Evolutionary conservation across 2,888 invertebrate species (phyloP), one percentile per base, ranked within the genome.

Genomic region (Amphipoea lucens): DNA sequence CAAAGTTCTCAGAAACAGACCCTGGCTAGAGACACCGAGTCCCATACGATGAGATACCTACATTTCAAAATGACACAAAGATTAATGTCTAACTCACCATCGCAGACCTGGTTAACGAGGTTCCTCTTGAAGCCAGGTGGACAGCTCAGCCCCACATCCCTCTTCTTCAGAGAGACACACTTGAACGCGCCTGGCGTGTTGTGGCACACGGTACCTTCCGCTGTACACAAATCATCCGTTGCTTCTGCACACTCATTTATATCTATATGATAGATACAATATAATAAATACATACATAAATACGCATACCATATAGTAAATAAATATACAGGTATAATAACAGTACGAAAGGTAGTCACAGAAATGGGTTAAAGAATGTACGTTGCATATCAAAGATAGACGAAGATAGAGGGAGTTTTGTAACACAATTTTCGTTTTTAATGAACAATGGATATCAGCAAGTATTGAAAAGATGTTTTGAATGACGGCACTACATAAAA

Each of bases 171-270:
- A 1, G 97, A 95, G 57, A 97, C 97, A 83, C 98, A 98, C 82
- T 97, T 97, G 94, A 97, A 98, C 1, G 97, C 97, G 0, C 98
- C 98, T 0, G 97, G 97, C 63, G 97, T 97, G 92, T 98, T 98
- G 87, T 98, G 97, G 90, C 98, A 98, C 2, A 97, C 96, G 48
- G 97, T 97, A 65, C 97, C 96, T 12, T 95, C 94, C 0, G 96
- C 97, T 76, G 98, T 98, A 75, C 97, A 95, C 76, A 98, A 96
- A 75, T 97, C 95, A 54, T 97, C 97, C 66, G 97, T 95, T 0
- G 95, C 91, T 88, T 96, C 96, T 0, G 96, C 95, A 90, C 99
- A 99, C 93, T 99, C 99, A 92, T 98, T 98, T 88, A 98, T 97
- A 95, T 98, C 98, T 98, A 92, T 5, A 84, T 48, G 14, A 77